Base-by-base conservation (phyloP, 2,888 invertebrate species). In the Caenorhabditis sp. region DNA sequence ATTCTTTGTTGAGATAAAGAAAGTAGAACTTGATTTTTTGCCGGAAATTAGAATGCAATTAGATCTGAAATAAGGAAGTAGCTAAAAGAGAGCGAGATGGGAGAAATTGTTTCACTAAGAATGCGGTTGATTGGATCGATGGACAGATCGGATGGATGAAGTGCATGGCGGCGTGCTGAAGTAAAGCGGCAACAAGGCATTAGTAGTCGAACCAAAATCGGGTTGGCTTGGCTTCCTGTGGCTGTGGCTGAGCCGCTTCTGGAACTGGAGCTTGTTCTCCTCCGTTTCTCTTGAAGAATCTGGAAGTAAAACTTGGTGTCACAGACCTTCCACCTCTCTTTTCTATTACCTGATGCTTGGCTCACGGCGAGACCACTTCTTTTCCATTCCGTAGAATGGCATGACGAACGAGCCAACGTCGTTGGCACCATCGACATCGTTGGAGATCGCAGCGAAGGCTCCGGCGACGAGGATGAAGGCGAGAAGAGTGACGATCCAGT, bases 331-430 rank as follows among this genome's bases (percentile, higher is more conserved):
- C 26, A 3, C 6, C 11, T 18, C 32, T 18, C 26, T 13, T 13
- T n/a, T 13, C 40, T 11, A 9, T 40, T 65, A 82, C 82, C 82
- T 68, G 51, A 82, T 82, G 55, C 82, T 82, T 28, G 82, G 82
- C 55, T 79, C 82, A 26, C 82, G 62, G 20, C 82, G 78, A 56
- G 74, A 79, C 82, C 82, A 82, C 64, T 82, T 82, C 70, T 82
- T 82, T 51, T 82, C 82, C 72, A 82, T 71, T 37, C 81, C 81
- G 44, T 70, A 81, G 60, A 81, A 81, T 50, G 81, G 81, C 55
- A 76, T 58, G 47, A 60, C 61, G 51, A 69, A 81, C 44, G 70
- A 40, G 6, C 37, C 65, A 24, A 71, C 60, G 55, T 64, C 64
- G 60, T 76, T 70, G 8, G 70, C 37, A n/a, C 40, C 40, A 6